Base-by-base conservation (phyloP, 2,888 invertebrate species). In the Coecobrya sp. region DNA sequence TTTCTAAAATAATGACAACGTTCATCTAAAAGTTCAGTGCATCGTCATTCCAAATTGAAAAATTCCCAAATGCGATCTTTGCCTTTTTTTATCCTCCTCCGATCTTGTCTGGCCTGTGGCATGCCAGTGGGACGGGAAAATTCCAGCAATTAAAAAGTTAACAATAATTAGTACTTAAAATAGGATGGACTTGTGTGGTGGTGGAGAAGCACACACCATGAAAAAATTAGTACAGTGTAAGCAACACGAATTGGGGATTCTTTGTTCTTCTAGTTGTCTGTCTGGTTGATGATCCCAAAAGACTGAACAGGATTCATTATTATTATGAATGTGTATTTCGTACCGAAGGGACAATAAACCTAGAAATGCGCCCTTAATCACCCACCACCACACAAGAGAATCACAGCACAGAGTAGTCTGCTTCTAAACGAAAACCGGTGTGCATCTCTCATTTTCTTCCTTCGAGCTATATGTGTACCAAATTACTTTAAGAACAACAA, bases 131-230 rank as follows among this genome's bases (percentile, higher is more conserved):
- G 70, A 65, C 49, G 88, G 88, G 88, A 88, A 81, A 88, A 70
- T 70, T 81, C 88, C 79, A 88, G 88, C 65, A 88, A 88, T 88
- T 88, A 88, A 88, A 79, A 81, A 81, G 62, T 86, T 86, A 86
- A 36, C 70, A 76, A 55, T 81, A 88, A 88, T 88, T 88, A 88
- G 81, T 88, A 65, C 45, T 88, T 65, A 62, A 81, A 65, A 45
- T 62, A 55, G 81, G 65, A 52, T 59, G 87, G 86, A 7, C 42
- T 36, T 59, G 73, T 4, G 36, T 36, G 36, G 36, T 36, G 36
- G 36, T 68, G 81, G 49, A 68, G 86, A 52, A 52, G 42, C 88
- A 88, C 65, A 65, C 27, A 88, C 65, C 79, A 62, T 88, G 79
- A 88, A 81, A 62, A 36, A 76, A 87, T 73, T 86, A 86, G 65